Evolutionary conservation across 2,797 vertebrate species (phyloP).

Genomic region (Malacoctenus gilli): DNA sequence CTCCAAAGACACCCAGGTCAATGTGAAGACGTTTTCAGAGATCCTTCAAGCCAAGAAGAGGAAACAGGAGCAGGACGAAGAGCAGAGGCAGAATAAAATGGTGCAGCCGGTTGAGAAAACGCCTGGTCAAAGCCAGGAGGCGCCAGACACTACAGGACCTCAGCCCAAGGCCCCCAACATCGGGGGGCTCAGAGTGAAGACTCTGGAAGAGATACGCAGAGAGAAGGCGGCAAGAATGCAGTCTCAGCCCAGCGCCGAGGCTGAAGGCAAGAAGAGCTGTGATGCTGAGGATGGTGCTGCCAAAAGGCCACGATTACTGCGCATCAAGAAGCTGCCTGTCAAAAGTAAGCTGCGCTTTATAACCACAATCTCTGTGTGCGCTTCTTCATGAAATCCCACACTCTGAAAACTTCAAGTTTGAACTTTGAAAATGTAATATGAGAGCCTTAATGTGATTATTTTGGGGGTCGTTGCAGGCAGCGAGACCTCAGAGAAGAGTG

Average conservation of each 20-base stretch:
- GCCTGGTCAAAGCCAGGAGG: constrained; percentile 22
- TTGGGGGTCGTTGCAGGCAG: constrained; percentile 33
- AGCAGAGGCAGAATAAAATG: constrained; percentile 35
- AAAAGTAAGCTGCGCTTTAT: no score
- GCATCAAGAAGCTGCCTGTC: constrained; percentile 72
- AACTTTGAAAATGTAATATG: no score
- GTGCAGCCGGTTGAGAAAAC: no score
- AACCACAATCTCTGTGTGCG: no score
- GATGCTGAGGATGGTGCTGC: constrained; percentile 39
- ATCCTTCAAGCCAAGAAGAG: constrained; percentile 83
- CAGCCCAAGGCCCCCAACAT: not conserved
- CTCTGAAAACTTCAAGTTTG: no score
- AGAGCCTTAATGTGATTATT: no score
- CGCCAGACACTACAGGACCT: not conserved
- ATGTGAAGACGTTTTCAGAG: constrained; percentile 82
- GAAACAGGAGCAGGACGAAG: constrained; percentile 71
- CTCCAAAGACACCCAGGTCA: constrained; percentile 51
- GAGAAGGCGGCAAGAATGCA: constrained; percentile 88
- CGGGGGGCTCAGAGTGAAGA: constrained; percentile 86
- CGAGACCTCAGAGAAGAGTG: constrained; percentile 38
- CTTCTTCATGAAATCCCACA: no score
- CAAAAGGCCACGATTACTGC: constrained; percentile 65
- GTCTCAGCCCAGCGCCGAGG: constrained; percentile 50
- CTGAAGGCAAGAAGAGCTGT: constrained; percentile 30
- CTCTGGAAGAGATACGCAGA: constrained; percentile 91